phyloP scores from a whole-genome alignment of 2,888 invertebrate genomes.

The Pollenia labialis region DNA sequence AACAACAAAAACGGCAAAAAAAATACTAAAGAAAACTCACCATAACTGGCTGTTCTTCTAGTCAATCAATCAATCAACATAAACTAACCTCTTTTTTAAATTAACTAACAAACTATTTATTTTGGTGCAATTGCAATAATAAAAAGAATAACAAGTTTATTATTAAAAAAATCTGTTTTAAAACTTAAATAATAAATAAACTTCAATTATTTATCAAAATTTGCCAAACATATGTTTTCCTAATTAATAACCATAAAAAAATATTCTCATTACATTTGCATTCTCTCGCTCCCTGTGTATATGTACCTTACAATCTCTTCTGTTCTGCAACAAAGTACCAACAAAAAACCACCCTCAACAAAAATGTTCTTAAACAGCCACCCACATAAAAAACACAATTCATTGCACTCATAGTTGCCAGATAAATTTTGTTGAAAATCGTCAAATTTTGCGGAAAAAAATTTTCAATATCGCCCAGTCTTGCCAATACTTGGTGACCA shows the following conservation, averaged over 20 bases:
- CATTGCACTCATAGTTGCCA: constrained; percentile 7
- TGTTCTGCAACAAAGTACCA: not conserved
- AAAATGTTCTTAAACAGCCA: constrained; percentile 24
- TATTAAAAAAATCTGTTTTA: not conserved
- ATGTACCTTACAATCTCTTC: not conserved
- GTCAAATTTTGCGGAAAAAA: too few species aligned
- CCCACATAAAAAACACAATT: constrained; percentile 36
- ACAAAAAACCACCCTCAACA: constrained; percentile 38
- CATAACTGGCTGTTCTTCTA: constrained; percentile 38
- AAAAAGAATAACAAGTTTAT: not conserved
- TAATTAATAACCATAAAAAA: constrained; percentile 23
- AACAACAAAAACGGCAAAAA: constrained; percentile 22
- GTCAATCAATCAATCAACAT: constrained; percentile 38
- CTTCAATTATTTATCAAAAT: constrained; percentile 3
- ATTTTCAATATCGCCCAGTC: too few species aligned
- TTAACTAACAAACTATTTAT: not conserved
- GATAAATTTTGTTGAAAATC: too few species aligned
- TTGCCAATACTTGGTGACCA: too few species aligned
- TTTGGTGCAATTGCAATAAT: not conserved
- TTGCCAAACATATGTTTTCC: constrained; percentile 69
- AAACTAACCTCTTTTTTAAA: constrained; percentile 4
- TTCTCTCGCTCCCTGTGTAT: constrained; percentile 5
- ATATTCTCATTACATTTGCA: constrained; percentile 3
- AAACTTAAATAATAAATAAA: not conserved
- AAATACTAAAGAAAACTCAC: constrained; percentile 10